Percentiles rank a stretch among this genome's conserved stretches.
phyloP scores from a whole-genome alignment of 2,797 vertebrate species.

The Sardinella longiceps region DNA sequence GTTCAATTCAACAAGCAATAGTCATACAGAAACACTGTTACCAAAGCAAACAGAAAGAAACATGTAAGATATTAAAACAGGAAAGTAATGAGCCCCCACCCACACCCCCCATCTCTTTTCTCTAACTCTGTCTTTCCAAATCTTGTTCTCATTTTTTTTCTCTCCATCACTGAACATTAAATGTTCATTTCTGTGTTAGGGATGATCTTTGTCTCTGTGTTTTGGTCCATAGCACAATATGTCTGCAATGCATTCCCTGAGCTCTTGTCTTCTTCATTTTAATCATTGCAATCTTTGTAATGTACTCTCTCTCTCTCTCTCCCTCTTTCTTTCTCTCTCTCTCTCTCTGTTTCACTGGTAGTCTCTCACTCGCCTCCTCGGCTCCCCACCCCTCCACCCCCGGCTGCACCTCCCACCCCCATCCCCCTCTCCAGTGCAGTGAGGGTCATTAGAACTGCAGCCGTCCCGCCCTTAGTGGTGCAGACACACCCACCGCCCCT shows the following conservation, averaged over 20 bases:
- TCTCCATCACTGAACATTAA: background rate
- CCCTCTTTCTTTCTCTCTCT: conserved; percentile 27
- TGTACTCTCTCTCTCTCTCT: conserved; percentile 33
- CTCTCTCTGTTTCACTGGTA: conserved; percentile 2
- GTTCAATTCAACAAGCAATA: too few species aligned
- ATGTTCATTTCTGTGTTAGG: background rate
- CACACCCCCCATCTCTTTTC: too few species aligned
- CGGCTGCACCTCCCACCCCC: background rate
- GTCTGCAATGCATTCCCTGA: background rate
- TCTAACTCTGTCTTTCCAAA: background rate
- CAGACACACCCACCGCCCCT: conserved; percentile 25
- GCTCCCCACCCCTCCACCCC: background rate
- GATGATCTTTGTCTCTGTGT: too few species aligned
- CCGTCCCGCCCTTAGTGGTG: conserved; percentile 24
- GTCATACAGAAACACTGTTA: too few species aligned
- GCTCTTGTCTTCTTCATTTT: background rate
- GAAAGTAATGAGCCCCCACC: too few species aligned
- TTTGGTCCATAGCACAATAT: background rate
- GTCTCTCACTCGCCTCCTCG: background rate
- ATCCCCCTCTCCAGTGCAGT: background rate
- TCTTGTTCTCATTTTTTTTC: background rate
- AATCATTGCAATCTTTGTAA: conserved; percentile 3
- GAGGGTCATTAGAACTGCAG: conserved; percentile 27
- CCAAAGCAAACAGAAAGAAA: too few species aligned
- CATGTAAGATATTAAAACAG: too few species aligned